A percentile compares a stretch with the other conserved stretches of the same genome.
Evolutionary conservation across 2,888 invertebrate species (phyloP).

Genomic region (Machimus atricapillus): DNA sequence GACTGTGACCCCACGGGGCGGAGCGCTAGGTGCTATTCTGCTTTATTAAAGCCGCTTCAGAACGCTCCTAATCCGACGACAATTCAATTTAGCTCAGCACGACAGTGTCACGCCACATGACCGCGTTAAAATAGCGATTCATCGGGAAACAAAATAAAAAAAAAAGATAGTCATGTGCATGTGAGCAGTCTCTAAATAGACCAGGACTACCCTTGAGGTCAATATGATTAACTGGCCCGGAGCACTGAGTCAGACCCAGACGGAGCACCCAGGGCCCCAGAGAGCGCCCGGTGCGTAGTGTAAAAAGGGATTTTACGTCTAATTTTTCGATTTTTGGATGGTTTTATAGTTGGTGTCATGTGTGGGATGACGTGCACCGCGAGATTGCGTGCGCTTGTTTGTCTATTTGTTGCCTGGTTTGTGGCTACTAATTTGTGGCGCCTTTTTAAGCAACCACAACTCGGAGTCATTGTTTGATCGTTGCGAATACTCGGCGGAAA

Average conservation of each 20-base stretch:
- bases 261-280: neutral
- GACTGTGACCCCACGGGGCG: neutral
- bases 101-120: neutral
- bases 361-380: neutral
- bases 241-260: neutral
- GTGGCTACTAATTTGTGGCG: neutral
- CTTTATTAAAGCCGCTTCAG: neutral
- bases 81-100: neutral
- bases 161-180: neutral
- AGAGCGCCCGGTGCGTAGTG: neutral
- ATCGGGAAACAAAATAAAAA: neutral
- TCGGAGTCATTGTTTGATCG: neutral
- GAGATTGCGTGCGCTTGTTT: neutral
- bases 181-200: neutral
- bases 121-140: neutral
- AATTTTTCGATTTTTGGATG: neutral
- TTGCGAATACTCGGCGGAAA: neutral
- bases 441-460: neutral
- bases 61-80: neutral
- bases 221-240: conserved; percentile 1
- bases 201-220: conserved; percentile 25
- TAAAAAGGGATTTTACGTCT: neutral
- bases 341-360: neutral
- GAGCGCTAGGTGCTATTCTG: neutral
- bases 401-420: neutral